These are phyloP conservation scores for Protomyctophum bolini DNA, from an alignment of 2,113 vertebrate species.

Conservation along the genomic window DNA sequence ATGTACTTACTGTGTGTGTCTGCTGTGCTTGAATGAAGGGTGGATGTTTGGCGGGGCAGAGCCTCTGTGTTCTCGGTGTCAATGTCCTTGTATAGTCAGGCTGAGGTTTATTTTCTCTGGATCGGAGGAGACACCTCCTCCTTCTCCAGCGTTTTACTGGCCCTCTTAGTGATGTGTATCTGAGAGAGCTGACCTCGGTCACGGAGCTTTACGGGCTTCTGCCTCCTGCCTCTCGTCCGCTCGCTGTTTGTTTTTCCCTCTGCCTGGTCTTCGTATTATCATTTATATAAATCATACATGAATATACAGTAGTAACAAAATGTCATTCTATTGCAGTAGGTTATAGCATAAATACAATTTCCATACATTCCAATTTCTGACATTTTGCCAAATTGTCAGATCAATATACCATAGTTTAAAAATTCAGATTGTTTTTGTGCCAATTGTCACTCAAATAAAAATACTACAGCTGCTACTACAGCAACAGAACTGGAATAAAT, in stretches of 20 bases:
- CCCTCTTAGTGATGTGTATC: constrained; percentile 77
- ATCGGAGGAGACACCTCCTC: constrained; percentile 76
- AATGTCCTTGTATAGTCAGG: constrained; percentile 76
- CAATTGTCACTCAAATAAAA: too few species aligned
- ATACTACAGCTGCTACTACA: too few species aligned
- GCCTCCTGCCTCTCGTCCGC: constrained; percentile 70
- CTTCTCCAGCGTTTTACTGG: constrained; percentile 78
- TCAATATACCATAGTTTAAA: too few species aligned
- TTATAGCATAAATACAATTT: too few species aligned
- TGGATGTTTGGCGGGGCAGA: constrained; percentile 64
- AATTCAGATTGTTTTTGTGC: too few species aligned
- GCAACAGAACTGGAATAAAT: too few species aligned
- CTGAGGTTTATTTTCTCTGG: constrained; percentile 76
- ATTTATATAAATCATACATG: too few species aligned
- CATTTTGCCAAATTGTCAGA: too few species aligned
- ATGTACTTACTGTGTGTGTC: constrained; percentile 40
- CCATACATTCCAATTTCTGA: too few species aligned
- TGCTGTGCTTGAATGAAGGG: constrained; percentile 64
- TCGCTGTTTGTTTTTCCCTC: constrained; percentile 50
- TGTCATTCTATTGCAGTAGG: too few species aligned
- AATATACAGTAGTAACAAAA: too few species aligned
- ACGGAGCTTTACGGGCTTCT: constrained; percentile 75
- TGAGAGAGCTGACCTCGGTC: constrained; percentile 76
- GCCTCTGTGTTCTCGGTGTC: constrained; percentile 66
- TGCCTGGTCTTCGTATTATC: background rate